Evolutionary conservation across 2,113 vertebrate genomes (phyloP).

Genomic region (Carettochelys insculpta): DNA sequence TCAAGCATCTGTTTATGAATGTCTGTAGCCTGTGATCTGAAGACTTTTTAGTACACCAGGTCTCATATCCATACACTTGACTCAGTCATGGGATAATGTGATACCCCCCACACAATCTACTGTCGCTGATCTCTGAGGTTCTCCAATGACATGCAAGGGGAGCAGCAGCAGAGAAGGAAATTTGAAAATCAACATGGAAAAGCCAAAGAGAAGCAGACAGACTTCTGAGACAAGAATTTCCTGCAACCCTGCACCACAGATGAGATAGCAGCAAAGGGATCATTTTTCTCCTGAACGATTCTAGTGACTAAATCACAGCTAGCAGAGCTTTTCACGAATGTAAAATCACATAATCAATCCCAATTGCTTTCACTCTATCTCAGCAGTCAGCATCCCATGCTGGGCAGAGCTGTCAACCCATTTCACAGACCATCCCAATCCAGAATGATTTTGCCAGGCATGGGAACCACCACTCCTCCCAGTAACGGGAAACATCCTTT

Average conservation of each 20-base stretch:
- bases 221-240: neutral
- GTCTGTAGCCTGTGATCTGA: too few species aligned
- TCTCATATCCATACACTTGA: too few species aligned
- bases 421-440: neutral
- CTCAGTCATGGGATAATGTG: rapidly evolving
- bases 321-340: neutral
- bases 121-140: neutral
- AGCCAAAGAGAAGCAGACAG: neutral
- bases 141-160: neutral
- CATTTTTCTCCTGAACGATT: neutral
- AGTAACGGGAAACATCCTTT: too few species aligned
- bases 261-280: neutral
- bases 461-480: neutral
- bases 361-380: neutral
- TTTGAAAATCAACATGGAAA: neutral
- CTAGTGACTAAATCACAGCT: neutral
- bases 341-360: neutral
- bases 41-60: too few species aligned
- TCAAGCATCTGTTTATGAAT: too few species aligned
- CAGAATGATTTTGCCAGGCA: neutral
- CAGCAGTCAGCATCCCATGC: neutral
- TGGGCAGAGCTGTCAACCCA: neutral
- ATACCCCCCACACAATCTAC: too few species aligned
- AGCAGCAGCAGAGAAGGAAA: neutral
- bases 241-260: neutral